These are phyloP conservation scores for Vidua macroura DNA, from an alignment of 2,113 vertebrate genomes.

Conservation along the genomic window DNA sequence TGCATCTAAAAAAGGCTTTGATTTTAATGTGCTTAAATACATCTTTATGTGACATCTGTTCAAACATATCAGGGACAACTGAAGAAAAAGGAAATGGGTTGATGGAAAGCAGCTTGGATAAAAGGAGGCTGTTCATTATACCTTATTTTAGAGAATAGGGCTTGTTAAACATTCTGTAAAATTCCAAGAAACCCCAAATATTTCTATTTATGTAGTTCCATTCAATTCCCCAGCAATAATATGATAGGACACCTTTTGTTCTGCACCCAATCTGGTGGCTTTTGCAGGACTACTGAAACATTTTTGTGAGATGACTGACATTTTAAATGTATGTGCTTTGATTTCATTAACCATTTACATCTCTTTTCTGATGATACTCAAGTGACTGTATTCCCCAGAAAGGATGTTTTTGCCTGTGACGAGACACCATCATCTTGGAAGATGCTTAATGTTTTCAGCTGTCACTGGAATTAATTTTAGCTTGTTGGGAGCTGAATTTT, in stretches of 20 bases:
- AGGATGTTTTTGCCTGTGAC: neutral
- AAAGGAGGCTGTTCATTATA: neutral
- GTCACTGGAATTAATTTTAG: neutral
- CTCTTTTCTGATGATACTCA: neutral
- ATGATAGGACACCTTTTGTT: neutral
- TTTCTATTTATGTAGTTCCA: neutral
- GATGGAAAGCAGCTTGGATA: neutral
- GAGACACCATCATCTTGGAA: neutral
- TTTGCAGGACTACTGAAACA: neutral
- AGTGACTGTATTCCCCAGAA: neutral
- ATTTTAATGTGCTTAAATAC: conserved; percentile 27
- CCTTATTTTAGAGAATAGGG: neutral
- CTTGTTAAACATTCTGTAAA: neutral
- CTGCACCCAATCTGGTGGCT: neutral
- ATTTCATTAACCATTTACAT: neutral
- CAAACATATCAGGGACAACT: neutral
- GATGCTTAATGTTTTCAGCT: neutral
- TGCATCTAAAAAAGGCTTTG: neutral
- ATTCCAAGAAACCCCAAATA: neutral
- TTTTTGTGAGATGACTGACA: neutral
- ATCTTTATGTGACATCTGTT: conserved; percentile 2
- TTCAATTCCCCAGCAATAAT: neutral
- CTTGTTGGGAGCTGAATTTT: neutral
- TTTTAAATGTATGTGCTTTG: neutral
- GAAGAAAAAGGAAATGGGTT: neutral